phyloP scores from a whole-genome alignment of 30 jellyfish, hydroid and myxozoan genomes.

The Hydractinia symbiolongicarpus region DNA sequence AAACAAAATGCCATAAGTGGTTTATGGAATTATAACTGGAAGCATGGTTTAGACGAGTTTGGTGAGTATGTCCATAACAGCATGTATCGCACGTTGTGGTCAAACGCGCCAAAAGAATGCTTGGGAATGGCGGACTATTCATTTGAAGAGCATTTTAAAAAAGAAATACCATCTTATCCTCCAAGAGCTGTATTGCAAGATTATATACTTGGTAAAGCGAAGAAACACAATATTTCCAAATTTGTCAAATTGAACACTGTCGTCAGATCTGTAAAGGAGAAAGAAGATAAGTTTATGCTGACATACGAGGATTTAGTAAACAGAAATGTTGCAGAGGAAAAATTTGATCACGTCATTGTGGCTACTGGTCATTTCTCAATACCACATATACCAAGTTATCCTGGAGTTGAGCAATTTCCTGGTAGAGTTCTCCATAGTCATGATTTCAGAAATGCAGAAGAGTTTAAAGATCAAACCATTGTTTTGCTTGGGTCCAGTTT shows the following conservation, averaged over 20 bases:
- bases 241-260: constrained; percentile 36
- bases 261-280: constrained; percentile 44
- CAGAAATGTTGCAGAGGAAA: constrained; percentile 13
- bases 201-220: constrained; percentile 51
- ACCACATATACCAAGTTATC: constrained; percentile 54
- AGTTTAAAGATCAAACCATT: constrained; percentile 32
- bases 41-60: constrained; percentile 54
- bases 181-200: constrained; percentile 57
- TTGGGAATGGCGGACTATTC: constrained; percentile 63
- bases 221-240: constrained; percentile 8
- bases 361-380: constrained; percentile 69
- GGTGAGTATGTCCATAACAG: constrained; percentile 75
- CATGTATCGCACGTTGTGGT: constrained; percentile 64
- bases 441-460: constrained; percentile 55
- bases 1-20: constrained; percentile 64
- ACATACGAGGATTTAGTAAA: constrained; percentile 23
- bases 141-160: constrained; percentile 62
- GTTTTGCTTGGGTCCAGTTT: constrained; percentile 53
- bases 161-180: constrained; percentile 56
- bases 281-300: constrained; percentile 37
- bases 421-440: constrained; percentile 72
- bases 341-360: constrained; percentile 52
- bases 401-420: constrained; percentile 57
- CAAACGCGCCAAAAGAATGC: constrained; percentile 75
- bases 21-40: constrained; percentile 68